Evolutionary conservation across 2,888 invertebrate species (phyloP), one percentile per base, ranked within the genome.

Genomic region (Tanypteryx hageni): DNA sequence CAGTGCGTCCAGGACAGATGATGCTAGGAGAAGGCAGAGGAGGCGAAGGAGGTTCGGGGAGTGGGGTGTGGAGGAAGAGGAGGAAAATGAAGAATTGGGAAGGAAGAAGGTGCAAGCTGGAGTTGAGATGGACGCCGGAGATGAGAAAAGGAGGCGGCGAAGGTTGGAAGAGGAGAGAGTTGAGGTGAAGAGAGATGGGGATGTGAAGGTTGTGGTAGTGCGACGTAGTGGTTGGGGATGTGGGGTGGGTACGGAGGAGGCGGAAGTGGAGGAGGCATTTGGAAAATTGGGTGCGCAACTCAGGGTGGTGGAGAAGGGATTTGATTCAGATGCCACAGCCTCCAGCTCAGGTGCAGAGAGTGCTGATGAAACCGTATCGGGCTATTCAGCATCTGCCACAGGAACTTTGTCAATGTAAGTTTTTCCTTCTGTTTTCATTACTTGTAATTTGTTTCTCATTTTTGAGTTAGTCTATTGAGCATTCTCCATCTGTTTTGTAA

Each of bases 311-410:
- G 97, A 98, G 94, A 96, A 96, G 93, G 97, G 97, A 94, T 96
- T 98, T 93, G 99, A 99, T 95, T 98, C 98, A 0, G 99, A 99
- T 95, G 98, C 98, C 64, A 99, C 99, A 0, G 98, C 97, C 22
- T 98, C 98, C 93, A 99, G 98, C 94, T 99, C 99, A 22, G 99
- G 98, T 92, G 98, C 98, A 61, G 99, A 99, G 95, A 98, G 98
- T 94, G 98, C 98, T 95, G 99, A 99, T 95, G 99, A 99, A 95
- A 97, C 86, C 14, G 61, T 86, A 27, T 86, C 86, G 31, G 86
- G 86, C n/a, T 86, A 86, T 86, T 86, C 86, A 7, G 86, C 61
- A 18, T 86, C 86, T 14, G 86, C 86, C 10, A 31, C 86, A 8
- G 86, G 86, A 22, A 18, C 96, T 93, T 96, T 98, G 95, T 96